Evolutionary conservation across 2,888 invertebrate species (phyloP).

Genomic region (Corbicula japonica): DNA sequence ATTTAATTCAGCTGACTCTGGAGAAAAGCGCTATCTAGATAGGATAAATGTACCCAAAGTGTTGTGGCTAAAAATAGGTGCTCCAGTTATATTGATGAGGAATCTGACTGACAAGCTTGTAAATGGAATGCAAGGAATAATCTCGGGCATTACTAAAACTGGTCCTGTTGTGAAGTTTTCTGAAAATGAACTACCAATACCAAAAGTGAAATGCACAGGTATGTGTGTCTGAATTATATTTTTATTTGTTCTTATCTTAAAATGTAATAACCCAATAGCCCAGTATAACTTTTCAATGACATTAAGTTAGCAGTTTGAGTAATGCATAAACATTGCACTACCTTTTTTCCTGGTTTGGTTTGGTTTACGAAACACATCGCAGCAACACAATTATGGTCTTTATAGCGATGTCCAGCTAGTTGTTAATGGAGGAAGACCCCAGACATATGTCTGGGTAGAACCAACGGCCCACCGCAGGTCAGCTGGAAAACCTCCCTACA

Average conservation of each 20-base stretch:
- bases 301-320: too few relatives aligned
- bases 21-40: background rate
- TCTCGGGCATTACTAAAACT: background rate
- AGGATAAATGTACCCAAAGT: background rate
- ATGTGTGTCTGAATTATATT: conserved; percentile 3
- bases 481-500: too few relatives aligned
- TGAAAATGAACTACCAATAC: background rate
- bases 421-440: too few relatives aligned
- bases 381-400: too few relatives aligned
- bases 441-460: too few relatives aligned
- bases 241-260: conserved; percentile 2
- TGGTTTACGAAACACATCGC: too few relatives aligned
- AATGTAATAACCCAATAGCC: too few relatives aligned
- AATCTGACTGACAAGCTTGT: background rate
- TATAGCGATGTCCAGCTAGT: too few relatives aligned
- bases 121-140: background rate
- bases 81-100: background rate
- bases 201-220: conserved; percentile 10
- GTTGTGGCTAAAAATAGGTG: conserved; percentile 3
- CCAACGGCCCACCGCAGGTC: too few relatives aligned
- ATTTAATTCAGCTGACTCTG: conserved; percentile 2
- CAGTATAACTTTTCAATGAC: too few relatives aligned
- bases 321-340: too few relatives aligned
- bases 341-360: too few relatives aligned
- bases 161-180: background rate